phyloP scores from a whole-genome alignment of 2,113 vertebrate genomes.

The Spilogale gracilis region DNA sequence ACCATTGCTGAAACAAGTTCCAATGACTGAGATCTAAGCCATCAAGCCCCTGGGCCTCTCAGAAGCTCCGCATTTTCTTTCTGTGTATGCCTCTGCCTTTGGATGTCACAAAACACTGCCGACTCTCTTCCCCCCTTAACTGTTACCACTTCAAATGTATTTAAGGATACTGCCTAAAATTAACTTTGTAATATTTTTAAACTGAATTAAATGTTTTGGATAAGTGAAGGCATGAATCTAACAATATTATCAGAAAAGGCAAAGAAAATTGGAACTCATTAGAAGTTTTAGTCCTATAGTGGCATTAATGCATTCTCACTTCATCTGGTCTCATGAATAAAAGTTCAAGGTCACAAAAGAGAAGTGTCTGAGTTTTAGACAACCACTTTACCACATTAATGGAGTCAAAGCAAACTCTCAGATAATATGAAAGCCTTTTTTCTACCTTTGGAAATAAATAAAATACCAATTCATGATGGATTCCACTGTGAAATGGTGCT shows the following conservation, averaged over 20 bases:
- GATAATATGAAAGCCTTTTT: not conserved
- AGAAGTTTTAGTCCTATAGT: not conserved
- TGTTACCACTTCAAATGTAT: not conserved
- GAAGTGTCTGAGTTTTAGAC: slow-evolving; percentile 5
- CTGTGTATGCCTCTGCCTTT: not conserved
- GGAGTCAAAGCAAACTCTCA: not conserved
- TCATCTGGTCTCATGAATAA: slow-evolving; percentile 2
- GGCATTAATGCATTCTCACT: not conserved
- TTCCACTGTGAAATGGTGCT: not conserved
- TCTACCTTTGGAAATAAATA: not conserved
- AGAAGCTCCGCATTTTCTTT: not conserved
- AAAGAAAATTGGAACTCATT: not conserved
- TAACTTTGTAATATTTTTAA: not conserved
- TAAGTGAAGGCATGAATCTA: not conserved
- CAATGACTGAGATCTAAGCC: not conserved
- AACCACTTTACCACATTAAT: not conserved
- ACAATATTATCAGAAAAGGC: not conserved
- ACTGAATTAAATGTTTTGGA: not conserved
- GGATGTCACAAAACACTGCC: not conserved
- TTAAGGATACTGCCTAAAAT: not conserved
- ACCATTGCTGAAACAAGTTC: slow-evolving; percentile 14
- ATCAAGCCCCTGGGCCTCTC: not conserved
- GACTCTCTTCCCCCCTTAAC: not conserved
- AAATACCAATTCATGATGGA: not conserved
- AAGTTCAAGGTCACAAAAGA: slow-evolving; percentile 14